phyloP scores from a whole-genome alignment of 2,888 invertebrate species.

The Slavum lentiscoides region DNA sequence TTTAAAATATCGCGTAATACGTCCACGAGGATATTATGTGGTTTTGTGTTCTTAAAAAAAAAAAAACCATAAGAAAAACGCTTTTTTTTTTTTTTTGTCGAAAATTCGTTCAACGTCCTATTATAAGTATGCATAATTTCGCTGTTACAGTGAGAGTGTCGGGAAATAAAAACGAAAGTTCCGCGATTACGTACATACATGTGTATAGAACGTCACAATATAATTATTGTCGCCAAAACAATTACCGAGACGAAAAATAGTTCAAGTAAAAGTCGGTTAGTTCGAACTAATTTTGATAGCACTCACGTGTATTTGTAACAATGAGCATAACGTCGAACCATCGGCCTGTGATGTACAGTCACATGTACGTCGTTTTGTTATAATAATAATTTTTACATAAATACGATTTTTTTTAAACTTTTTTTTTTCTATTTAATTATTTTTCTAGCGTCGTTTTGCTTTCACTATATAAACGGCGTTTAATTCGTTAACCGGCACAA shows the following conservation, averaged over 20 bases:
- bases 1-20: no score
- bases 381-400: background rate
- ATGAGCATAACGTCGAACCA: conserved; percentile 38
- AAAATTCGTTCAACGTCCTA: no score
- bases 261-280: conserved; percentile 49
- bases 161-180: conserved; percentile 45
- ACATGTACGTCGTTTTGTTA: background rate
- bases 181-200: conserved; percentile 4
- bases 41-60: no score
- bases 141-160: background rate
- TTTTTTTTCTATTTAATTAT: conserved; percentile 16
- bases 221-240: conserved; percentile 52
- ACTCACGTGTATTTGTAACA: background rate
- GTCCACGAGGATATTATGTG: no score
- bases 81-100: no score
- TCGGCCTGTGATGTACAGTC: conserved; percentile 21
- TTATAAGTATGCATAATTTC: no score
- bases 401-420: background rate
- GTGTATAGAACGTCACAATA: conserved; percentile 2
- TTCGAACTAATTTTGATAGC: conserved; percentile 38
- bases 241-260: conserved; percentile 31
- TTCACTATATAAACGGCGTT: conserved; percentile 32
- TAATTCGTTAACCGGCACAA: conserved; percentile 11
- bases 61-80: no score
- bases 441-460: conserved; percentile 31